Conservation (phyloP, 2,888 invertebrate species). For the Erpobdella octoculata region DNA sequence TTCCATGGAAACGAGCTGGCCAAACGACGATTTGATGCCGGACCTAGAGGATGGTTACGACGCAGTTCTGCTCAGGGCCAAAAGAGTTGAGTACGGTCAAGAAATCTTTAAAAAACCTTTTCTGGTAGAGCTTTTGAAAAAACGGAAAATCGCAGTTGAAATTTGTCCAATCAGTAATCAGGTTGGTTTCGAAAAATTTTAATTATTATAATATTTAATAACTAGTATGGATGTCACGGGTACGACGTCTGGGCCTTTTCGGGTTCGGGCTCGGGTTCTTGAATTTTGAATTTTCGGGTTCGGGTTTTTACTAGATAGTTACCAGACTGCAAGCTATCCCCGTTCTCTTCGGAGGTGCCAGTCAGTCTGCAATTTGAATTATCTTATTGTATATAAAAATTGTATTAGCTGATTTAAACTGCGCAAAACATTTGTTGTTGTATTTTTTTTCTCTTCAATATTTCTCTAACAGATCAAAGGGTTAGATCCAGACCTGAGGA, state of each 20-base stretch:
- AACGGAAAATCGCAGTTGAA: conserved; percentile 36
- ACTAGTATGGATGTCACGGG: no score
- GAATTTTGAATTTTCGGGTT: no score
- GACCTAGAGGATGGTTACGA: conserved; percentile 39
- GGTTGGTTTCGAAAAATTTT: conserved; percentile 13
- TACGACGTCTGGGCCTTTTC: no score
- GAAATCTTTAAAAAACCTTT: conserved; percentile 38
- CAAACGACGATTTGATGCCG: conserved; percentile 35
- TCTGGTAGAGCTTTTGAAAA: conserved; percentile 26
- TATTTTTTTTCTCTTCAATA: no score
- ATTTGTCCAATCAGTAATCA: conserved; percentile 35
- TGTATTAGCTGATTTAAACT: background rate
- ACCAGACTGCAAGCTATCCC: no score
- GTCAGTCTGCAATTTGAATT: no score
- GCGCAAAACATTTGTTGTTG: no score
- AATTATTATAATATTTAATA: no score
- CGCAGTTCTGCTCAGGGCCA: conserved; percentile 36
- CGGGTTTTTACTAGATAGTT: no score
- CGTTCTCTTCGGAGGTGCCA: no score
- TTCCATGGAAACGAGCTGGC: conserved; percentile 38
- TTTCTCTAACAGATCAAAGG: conserved; percentile 36
- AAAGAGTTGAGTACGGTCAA: conserved; percentile 38
- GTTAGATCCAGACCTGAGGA: conserved; percentile 37
- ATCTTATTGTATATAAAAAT: background rate
- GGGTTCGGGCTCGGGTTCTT: no score